phyloP scores from a whole-genome alignment of 2,888 invertebrate genomes.

The Odontocolon sp. region DNA sequence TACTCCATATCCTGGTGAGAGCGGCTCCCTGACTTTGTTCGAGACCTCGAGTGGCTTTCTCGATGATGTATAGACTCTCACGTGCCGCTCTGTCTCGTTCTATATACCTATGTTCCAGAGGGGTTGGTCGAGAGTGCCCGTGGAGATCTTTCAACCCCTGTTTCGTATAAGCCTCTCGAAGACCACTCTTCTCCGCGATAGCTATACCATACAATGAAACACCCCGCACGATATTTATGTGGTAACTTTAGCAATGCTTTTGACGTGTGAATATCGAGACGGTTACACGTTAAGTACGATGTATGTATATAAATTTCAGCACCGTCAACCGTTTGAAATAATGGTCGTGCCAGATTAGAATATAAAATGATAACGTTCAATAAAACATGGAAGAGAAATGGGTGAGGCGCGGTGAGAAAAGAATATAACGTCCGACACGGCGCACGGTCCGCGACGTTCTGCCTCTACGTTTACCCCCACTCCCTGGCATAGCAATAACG shows the following conservation, averaged over 20 bases:
- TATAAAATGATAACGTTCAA: too few species aligned
- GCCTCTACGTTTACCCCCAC: too few species aligned
- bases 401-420: too few species aligned
- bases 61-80: constrained; percentile 31
- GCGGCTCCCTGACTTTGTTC: constrained; percentile 40
- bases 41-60: constrained; percentile 48
- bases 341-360: too few species aligned
- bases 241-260: constrained; percentile 5
- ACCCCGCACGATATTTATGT: constrained; percentile 4
- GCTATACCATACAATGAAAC: constrained; percentile 1
- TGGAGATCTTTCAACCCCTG: constrained; percentile 32
- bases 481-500: too few species aligned
- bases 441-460: too few species aligned
- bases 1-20: constrained; percentile 38
- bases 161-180: constrained; percentile 35
- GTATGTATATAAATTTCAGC: neutral
- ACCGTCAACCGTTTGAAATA: too few species aligned
- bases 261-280: neutral
- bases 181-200: constrained; percentile 29
- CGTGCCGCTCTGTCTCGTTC: neutral
- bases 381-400: too few species aligned
- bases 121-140: constrained; percentile 18
- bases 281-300: neutral
- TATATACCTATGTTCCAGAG: neutral
- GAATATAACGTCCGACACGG: too few species aligned